A percentile compares a stretch with the other conserved stretches of the same genome.
phyloP scores from a whole-genome alignment of 2,888 invertebrate species.

The Caenorhabditis sp. region DNA sequence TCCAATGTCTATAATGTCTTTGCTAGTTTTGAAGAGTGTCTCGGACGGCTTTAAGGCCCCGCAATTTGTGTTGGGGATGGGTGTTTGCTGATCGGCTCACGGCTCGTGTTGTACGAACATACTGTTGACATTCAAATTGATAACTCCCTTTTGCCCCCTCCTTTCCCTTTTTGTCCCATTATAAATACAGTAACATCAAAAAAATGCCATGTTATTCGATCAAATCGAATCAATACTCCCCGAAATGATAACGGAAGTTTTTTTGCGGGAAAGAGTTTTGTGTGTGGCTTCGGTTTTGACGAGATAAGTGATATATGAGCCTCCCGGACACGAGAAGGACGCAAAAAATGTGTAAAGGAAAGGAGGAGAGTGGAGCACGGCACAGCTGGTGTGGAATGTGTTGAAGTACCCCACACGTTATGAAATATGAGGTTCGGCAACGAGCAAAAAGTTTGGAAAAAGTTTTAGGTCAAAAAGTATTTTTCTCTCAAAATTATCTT shows the following conservation, averaged over 20 bases:
- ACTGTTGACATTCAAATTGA: slow-evolving; percentile 9
- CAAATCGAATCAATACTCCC: too few relatives aligned
- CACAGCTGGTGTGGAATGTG: slow-evolving; percentile 5
- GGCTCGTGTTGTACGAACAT: slow-evolving; percentile 11
- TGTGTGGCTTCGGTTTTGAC: slow-evolving; percentile 11
- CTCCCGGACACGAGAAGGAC: background rate
- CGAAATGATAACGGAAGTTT: too few relatives aligned
- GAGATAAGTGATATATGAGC: slow-evolving; percentile 27
- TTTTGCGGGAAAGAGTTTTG: too few relatives aligned
- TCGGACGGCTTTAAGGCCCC: background rate
- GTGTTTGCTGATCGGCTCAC: slow-evolving; percentile 33
- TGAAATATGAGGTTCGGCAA: slow-evolving; percentile 18
- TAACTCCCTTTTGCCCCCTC: background rate
- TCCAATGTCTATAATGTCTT: too few relatives aligned
- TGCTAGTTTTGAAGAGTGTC: background rate
- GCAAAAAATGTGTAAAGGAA: slow-evolving; percentile 25
- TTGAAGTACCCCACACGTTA: slow-evolving; percentile 8
- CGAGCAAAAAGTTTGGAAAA: background rate
- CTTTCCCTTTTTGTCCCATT: background rate
- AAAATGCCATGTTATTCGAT: too few relatives aligned
- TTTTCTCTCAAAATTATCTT: too few relatives aligned
- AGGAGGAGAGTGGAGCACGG: background rate
- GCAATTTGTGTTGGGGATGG: too few relatives aligned
- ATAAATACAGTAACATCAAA: background rate
- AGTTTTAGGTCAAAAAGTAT: too few relatives aligned